phyloP scores from a whole-genome alignment of 2,113 vertebrate genomes.

The Myotis yumanensis region DNA sequence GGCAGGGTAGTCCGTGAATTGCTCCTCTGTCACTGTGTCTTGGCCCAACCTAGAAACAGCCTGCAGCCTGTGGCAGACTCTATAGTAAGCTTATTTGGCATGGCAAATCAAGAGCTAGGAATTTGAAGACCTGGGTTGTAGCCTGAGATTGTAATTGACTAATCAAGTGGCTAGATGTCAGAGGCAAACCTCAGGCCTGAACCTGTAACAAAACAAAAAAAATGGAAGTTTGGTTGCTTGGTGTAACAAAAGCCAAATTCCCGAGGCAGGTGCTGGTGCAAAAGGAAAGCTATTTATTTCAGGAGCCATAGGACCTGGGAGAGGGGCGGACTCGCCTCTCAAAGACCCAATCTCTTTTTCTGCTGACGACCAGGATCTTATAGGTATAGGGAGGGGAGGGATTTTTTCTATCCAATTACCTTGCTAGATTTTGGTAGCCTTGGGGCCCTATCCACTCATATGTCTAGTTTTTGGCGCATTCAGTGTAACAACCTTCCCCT shows the following conservation, averaged over 20 bases:
- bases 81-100: background rate
- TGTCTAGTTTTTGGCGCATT: background rate
- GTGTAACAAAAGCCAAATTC: background rate
- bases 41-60: background rate
- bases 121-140: background rate
- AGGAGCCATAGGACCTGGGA: background rate
- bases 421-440: background rate
- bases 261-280: background rate
- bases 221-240: background rate
- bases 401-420: background rate
- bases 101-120: background rate
- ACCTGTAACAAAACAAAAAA: background rate
- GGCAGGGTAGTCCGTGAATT: background rate
- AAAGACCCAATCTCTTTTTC: background rate
- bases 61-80: background rate
- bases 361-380: background rate
- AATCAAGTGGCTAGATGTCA: background rate
- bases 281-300: background rate
- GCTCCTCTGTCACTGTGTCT: background rate
- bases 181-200: background rate
- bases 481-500: background rate
- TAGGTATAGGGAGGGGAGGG: background rate
- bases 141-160: background rate
- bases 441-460: background rate
- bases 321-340: background rate